Conservation (phyloP, 1,140 invertebrate genomes). For the Heliothis virescens region DNA sequence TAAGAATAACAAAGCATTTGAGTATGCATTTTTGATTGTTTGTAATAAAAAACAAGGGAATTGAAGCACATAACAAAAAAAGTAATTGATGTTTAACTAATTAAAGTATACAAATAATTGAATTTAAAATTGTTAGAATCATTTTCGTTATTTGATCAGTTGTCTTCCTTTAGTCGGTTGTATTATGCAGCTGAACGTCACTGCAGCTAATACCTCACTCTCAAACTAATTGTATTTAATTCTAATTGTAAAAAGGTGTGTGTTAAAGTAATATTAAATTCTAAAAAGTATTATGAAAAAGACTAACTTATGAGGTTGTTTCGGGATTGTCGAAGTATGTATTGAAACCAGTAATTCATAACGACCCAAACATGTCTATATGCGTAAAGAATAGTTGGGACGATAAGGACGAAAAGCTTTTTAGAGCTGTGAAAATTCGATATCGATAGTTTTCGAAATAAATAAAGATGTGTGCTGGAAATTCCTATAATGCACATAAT, state of each 20-base stretch:
- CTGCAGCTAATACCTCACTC: conserved; percentile 10
- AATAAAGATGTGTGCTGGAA: too few relatives aligned
- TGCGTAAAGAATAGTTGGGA: too few relatives aligned
- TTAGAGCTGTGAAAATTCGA: too few relatives aligned
- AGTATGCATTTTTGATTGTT: background rate
- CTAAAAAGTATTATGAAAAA: too few relatives aligned
- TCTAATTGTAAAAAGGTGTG: background rate
- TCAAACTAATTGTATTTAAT: conserved; percentile 1
- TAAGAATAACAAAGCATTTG: background rate
- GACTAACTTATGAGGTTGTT: too few relatives aligned
- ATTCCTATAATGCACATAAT: too few relatives aligned
- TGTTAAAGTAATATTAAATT: background rate
- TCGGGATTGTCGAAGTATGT: too few relatives aligned
- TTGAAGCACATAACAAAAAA: background rate
- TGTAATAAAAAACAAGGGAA: background rate
- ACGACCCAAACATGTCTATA: too few relatives aligned
- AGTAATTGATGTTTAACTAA: background rate
- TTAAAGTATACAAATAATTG: conserved; percentile 10
- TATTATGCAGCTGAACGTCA: conserved; percentile 22
- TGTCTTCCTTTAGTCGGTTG: conserved; percentile 35
- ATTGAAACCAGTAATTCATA: too few relatives aligned
- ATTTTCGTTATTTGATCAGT: background rate
- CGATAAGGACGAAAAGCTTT: too few relatives aligned
- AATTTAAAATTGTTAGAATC: conserved; percentile 6
- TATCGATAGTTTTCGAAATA: too few relatives aligned